Base-by-base conservation (phyloP, 2,888 invertebrate species). In the Volucella inflata region DNA sequence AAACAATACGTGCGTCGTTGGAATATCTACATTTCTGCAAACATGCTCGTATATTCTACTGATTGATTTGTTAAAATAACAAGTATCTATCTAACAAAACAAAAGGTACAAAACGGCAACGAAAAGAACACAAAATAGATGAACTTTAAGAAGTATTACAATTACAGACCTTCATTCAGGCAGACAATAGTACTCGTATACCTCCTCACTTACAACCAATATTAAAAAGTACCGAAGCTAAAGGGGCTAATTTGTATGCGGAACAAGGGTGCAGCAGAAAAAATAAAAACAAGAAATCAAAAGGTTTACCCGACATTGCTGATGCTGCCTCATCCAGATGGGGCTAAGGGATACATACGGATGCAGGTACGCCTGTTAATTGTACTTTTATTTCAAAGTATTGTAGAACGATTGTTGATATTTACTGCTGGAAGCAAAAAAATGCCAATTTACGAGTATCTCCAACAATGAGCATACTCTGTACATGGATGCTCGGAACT, bases 381-480 rank as follows among this genome's bases (percentile, higher is more conserved):
- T 60, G 59, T 68, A 53, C 57, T 77, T 77, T 77, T 77, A 50
- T 71, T 71, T 70, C 51, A 36, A 65, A 82, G 48, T n/a, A n/a
- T n/a, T n/a, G n/a, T 48, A 53, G 51, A 67, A 67, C 65, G 70
- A 55, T 77, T 82, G 82, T 82, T 82, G 77, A 72, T 82, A 77
- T 72, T 72, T 77, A 71, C 77, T 65, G 76, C 60, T 30, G 46
- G 53, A 70, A 53, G 76, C 55, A 51, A 77, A 71, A n/a, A 77
- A 72, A 71, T 71, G 77, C 55, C 55, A 21, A 55, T 55, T 55
- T 53, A n/a, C n/a, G n/a, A n/a, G n/a, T n/a, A 55, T 53, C 48
- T 36, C 21, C 3, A 38, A 11, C 0, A 48, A 36, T 14, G 16
- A 60, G 17, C 60, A 42, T 17, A 14, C 16, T 30, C 46, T 9